phyloP scores from a whole-genome alignment of 1,140 invertebrate species.

The Acyrthosiphon pisum region DNA sequence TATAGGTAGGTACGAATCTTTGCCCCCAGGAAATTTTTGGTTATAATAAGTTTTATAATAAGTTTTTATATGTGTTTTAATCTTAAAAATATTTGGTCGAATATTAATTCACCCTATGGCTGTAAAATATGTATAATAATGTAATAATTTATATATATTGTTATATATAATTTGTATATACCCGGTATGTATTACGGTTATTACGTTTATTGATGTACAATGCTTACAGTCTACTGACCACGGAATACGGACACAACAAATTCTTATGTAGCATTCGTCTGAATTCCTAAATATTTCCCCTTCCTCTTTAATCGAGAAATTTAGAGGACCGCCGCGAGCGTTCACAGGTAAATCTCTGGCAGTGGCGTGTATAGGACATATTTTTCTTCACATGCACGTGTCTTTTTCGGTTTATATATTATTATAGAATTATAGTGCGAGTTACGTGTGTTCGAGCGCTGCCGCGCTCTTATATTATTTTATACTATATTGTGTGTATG shows the following conservation, averaged over 20 bases:
- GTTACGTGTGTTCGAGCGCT: not conserved
- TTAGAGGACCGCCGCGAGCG: not conserved
- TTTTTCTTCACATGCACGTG: not conserved
- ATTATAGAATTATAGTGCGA: not conserved
- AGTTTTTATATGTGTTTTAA: not conserved
- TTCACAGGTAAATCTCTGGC: not conserved
- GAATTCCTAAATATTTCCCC: not conserved
- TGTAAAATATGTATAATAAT: too few relatives aligned
- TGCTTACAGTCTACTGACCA: too few relatives aligned
- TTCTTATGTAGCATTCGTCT: not conserved
- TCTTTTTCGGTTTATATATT: not conserved
- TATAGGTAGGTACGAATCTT: not conserved
- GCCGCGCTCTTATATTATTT: not conserved
- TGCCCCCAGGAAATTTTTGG: not conserved
- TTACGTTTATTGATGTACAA: too few relatives aligned
- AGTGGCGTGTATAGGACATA: not conserved
- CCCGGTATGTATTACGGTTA: not conserved
- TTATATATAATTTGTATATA: too few relatives aligned
- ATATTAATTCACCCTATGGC: too few relatives aligned
- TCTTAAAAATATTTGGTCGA: not conserved
- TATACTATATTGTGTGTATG: not conserved
- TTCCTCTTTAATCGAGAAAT: not conserved
- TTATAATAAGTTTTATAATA: too few relatives aligned
- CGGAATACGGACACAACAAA: not conserved
- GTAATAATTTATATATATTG: too few relatives aligned